Evolutionary conservation across 2,888 invertebrate species (phyloP).

Genomic region (Meteorus colon): DNA sequence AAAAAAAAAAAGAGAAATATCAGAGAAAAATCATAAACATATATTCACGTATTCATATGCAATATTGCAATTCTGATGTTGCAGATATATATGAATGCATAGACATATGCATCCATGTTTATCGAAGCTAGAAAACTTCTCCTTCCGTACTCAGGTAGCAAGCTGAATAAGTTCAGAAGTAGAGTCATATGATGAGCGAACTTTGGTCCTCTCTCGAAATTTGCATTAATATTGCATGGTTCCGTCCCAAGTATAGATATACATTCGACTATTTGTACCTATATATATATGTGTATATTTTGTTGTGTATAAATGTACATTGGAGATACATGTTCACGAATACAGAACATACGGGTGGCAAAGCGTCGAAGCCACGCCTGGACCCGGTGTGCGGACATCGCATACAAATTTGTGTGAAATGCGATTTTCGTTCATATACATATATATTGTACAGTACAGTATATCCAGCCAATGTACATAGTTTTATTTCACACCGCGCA

Average conservation of each 20-base stretch:
- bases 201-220: constrained; percentile 42
- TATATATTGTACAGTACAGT: background rate
- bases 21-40: too few species aligned
- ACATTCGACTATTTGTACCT: constrained; percentile 7
- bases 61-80: too few species aligned
- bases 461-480: background rate
- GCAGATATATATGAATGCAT: too few species aligned
- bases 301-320: background rate
- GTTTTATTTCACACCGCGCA: constrained; percentile 11
- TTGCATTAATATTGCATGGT: constrained; percentile 52
- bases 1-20: too few species aligned
- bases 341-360: constrained; percentile 7
- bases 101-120: background rate
- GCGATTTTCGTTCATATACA: constrained; percentile 20
- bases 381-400: constrained; percentile 27
- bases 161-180: constrained; percentile 20
- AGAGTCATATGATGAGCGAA: constrained; percentile 36
- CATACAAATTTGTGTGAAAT: constrained; percentile 39
- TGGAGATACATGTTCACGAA: background rate
- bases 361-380: constrained; percentile 26
- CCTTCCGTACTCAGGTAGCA: background rate
- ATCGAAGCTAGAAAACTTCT: background rate
- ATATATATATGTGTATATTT: background rate
- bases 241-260: background rate
- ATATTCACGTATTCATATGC: too few species aligned